Evolutionary conservation across 2,888 invertebrate genomes (phyloP).

Genomic region (Tridacna gigas): DNA sequence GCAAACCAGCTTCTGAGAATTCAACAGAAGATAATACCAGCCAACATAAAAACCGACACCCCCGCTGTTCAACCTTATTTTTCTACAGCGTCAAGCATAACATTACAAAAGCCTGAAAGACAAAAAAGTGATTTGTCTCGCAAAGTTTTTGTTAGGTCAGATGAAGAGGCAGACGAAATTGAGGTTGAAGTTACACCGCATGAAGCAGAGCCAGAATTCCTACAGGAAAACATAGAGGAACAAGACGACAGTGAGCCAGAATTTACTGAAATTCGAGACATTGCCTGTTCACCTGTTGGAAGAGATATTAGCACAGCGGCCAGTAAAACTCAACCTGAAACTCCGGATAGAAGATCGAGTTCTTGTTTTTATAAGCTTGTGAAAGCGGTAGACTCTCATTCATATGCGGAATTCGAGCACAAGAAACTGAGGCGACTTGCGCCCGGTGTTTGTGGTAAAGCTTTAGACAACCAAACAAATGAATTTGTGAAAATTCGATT

Average conservation of each 20-base stretch:
- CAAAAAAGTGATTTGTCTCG: slow-evolving; percentile 16
- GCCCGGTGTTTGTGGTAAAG: slow-evolving; percentile 13
- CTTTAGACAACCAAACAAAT: slow-evolving; percentile 13
- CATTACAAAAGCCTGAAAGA: slow-evolving; percentile 25
- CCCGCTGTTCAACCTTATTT: slow-evolving; percentile 30
- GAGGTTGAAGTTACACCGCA: slow-evolving; percentile 4
- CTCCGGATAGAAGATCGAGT: slow-evolving; percentile 11
- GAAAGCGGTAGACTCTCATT: slow-evolving; percentile 53
- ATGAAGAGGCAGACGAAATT: slow-evolving; percentile 1
- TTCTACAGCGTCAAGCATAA: slow-evolving; percentile 32
- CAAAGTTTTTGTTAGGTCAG: background rate
- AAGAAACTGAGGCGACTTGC: slow-evolving; percentile 40
- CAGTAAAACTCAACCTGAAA: slow-evolving; percentile 14
- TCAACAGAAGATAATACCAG: slow-evolving; percentile 57
- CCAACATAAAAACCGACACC: slow-evolving; percentile 29
- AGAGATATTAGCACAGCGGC: slow-evolving; percentile 7
- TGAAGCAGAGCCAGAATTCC: background rate
- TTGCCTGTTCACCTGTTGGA: slow-evolving; percentile 4
- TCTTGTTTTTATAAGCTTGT: slow-evolving; percentile 52
- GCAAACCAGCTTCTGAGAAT: slow-evolving; percentile 51
- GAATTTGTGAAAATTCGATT: slow-evolving; percentile 18
- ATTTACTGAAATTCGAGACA: slow-evolving; percentile 7
- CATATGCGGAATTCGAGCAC: slow-evolving; percentile 57
- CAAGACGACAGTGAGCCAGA: background rate
- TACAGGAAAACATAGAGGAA: background rate